Evolutionary conservation across 2,797 vertebrate species (phyloP).

Genomic region (Otolemur crassicaudatus): DNA sequence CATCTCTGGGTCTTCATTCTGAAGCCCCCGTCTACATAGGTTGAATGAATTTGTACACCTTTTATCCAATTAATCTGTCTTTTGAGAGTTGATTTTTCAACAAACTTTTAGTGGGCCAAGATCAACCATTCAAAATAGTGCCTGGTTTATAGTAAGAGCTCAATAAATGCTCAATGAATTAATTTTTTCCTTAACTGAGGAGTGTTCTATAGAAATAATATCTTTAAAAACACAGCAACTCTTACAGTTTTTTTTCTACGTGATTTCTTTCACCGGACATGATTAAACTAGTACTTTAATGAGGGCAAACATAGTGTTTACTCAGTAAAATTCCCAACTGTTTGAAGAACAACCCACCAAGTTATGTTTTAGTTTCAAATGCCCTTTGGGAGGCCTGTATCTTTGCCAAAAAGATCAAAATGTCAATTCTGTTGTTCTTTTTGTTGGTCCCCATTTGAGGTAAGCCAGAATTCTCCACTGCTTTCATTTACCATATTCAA

Average conservation of each 20-base stretch:
- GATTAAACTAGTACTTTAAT: slow-evolving; percentile 58
- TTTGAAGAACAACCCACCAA: slow-evolving; percentile 42
- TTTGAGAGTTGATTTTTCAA: no score
- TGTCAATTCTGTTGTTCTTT: neutral
- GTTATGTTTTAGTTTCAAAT: slow-evolving; percentile 75
- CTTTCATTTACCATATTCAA: neutral
- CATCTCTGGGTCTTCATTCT: no score
- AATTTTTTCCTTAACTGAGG: neutral
- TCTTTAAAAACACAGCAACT: neutral
- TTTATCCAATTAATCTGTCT: no score
- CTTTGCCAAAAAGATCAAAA: slow-evolving; percentile 68
- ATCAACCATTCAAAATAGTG: neutral
- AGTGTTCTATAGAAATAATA: neutral
- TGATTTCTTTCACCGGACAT: slow-evolving; percentile 37
- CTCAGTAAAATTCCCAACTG: slow-evolving; percentile 54
- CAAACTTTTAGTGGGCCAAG: no score
- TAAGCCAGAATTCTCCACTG: slow-evolving; percentile 4
- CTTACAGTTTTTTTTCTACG: neutral
- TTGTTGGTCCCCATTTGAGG: slow-evolving; percentile 47
- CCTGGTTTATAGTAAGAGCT: neutral
- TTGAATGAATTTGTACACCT: no score
- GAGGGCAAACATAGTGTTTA: slow-evolving; percentile 70
- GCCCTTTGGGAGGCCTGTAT: slow-evolving; percentile 62
- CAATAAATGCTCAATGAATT: neutral
- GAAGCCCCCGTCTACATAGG: no score